Percentiles rank a stretch among this genome's conserved stretches.
Evolutionary conservation across 2,113 vertebrate genomes (phyloP).

Genomic region (Rostratula benghalensis): DNA sequence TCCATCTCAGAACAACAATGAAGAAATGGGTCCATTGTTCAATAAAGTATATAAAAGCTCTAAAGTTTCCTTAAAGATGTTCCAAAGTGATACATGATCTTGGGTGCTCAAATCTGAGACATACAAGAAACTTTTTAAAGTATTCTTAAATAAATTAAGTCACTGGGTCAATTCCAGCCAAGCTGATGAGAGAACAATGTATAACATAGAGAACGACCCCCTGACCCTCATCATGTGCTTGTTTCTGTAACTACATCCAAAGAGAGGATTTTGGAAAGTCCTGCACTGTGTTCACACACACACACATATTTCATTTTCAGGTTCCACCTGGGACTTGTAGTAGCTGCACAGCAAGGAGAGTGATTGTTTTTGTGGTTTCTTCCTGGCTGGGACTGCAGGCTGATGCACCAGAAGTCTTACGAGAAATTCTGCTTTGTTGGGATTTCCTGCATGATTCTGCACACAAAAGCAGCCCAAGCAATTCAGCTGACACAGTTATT

Average conservation of each 20-base stretch:
- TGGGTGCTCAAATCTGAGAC: background rate
- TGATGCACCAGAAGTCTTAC: constrained; percentile 58
- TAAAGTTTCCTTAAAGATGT: constrained; percentile 28
- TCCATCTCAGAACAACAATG: background rate
- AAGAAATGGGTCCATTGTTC: constrained; percentile 5
- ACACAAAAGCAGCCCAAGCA: constrained; percentile 15
- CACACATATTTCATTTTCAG: background rate
- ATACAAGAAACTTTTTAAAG: background rate
- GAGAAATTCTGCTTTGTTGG: constrained; percentile 59
- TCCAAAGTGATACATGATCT: background rate
- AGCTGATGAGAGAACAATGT: constrained; percentile 38
- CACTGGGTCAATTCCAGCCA: background rate
- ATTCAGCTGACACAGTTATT: constrained; percentile 54
- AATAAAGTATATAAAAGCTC: background rate
- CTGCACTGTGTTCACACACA: background rate
- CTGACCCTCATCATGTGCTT: background rate
- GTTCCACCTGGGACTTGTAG: constrained; percentile 53
- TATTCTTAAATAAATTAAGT: background rate
- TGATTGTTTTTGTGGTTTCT: constrained; percentile 60
- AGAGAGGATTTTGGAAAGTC: background rate
- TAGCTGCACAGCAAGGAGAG: background rate
- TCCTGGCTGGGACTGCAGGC: background rate
- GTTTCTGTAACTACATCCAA: background rate
- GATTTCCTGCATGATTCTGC: constrained; percentile 53
- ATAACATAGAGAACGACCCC: background rate